A percentile compares a stretch with the other conserved stretches of the same genome.
Evolutionary conservation across 2,888 invertebrate species (phyloP).

Genomic region (Geotrupes spiniger): DNA sequence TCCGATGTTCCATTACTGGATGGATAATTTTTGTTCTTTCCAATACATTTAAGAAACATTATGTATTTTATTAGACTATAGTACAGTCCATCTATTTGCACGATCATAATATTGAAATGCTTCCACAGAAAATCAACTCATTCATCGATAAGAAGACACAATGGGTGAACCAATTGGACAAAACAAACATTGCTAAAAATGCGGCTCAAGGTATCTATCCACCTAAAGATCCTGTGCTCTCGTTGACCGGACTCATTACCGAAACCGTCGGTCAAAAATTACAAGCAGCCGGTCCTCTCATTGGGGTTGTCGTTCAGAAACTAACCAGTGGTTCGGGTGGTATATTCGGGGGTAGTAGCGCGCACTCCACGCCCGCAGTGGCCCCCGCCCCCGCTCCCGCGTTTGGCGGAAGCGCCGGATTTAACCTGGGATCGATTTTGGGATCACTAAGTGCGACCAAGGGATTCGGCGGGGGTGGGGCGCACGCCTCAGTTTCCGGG

Average conservation of each 20-base stretch:
- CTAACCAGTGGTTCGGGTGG: conserved; percentile 55
- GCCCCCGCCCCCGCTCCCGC: conserved; percentile 4
- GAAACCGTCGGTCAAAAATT: conserved; percentile 68
- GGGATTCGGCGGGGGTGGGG: conserved; percentile 35
- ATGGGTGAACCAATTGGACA: conserved; percentile 67
- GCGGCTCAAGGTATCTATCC: conserved; percentile 69
- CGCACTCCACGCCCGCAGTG: conserved; percentile 32
- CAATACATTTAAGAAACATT: too few species aligned
- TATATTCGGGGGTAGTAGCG: conserved; percentile 47
- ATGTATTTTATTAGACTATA: too few species aligned
- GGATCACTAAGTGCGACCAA: conserved; percentile 48
- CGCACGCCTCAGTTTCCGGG: conserved; percentile 26
- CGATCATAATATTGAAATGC: not conserved
- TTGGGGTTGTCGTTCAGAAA: conserved; percentile 67
- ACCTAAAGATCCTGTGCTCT: conserved; percentile 52
- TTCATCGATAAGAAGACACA: conserved; percentile 77
- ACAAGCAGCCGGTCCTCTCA: conserved; percentile 52
- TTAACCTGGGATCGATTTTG: conserved; percentile 56
- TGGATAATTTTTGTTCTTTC: too few species aligned
- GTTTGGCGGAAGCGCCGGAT: conserved; percentile 54
- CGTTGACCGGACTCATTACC: conserved; percentile 64
- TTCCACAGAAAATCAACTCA: conserved; percentile 75
- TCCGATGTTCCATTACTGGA: too few species aligned
- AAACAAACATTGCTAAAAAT: conserved; percentile 72
- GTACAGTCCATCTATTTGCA: too few species aligned